Conservation (phyloP, 1,140 invertebrate species). For the Nebria ingens region DNA sequence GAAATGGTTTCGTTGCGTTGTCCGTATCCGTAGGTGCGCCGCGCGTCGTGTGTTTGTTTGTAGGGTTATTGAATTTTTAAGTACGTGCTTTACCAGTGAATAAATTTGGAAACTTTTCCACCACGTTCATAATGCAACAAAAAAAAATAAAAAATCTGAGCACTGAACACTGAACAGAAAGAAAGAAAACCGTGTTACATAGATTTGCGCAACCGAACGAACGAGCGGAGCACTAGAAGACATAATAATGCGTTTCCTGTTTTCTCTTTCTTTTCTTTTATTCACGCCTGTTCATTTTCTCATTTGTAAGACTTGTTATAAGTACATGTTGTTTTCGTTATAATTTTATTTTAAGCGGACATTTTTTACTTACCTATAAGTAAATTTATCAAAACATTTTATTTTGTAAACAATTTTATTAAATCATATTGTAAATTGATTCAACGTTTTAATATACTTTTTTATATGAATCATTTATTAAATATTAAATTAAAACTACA, state of each 20-base stretch:
- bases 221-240: not conserved
- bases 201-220: not conserved
- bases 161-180: no score
- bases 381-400: no score
- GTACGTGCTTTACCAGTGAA: slow-evolving; percentile 7
- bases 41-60: not conserved
- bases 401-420: no score
- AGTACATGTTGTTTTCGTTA: no score
- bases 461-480: no score
- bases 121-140: slow-evolving; percentile 2
- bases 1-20: not conserved
- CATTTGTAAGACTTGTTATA: no score
- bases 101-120: not conserved
- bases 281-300: not conserved
- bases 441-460: no score
- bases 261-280: no score
- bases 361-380: no score
- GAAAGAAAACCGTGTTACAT: not conserved
- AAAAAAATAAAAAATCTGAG: not conserved
- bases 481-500: no score
- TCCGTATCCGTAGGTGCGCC: not conserved
- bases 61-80: slow-evolving; percentile 9
- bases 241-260: slow-evolving; percentile 1
- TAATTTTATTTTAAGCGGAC: no score
- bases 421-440: no score